Base-by-base conservation (phyloP, 2,888 invertebrate species). In the Allygus modestus region DNA sequence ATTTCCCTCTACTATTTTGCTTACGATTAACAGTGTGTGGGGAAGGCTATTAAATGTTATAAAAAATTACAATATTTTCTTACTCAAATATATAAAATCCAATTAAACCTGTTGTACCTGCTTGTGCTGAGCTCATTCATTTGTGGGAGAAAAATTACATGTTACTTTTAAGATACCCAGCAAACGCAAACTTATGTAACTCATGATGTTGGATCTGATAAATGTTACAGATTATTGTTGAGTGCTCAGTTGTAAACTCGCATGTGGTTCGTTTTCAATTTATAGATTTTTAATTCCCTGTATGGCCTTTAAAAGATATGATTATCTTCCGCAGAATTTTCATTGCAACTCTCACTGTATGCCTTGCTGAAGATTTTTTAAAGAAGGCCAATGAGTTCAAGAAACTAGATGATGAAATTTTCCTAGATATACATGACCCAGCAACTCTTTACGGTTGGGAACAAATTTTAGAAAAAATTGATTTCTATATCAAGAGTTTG, bases 111-210 rank as follows among this genome's bases (percentile, higher is more conserved):
- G n/a, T n/a, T n/a, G n/a, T 7, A 37, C 37, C 37, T 37, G 37
- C 9, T 37, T 9, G 9, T 37, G 9, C 37, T 7, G 37, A 9
- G 37, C 9, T 37, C 9, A 37, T 37, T 37, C 37, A 37, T 7
- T 7, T 9, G 9, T 9, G 9, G 9, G 9, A 9, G 37, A 37
- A 37, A 37, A 7, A 37, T 37, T 4, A 37, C 4, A 7, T 9
- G 9, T 9, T 37, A 37, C 37, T 37, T 37, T 37, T 37, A n/a
- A n/a, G n/a, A n/a, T n/a, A n/a, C 37, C 46, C 9, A 2, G 46
- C 46, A 46, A 87, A 88, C 82, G 84, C 73, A 33, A 58, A 73
- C 12, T 73, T 28, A 58, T 17, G 5, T 37, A 61, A 82, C n/a
- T 12, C 23, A 77, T 54, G 37, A 31, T 81, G 71, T 46, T 54